A percentile compares a stretch with the other conserved stretches of the same genome.
These are phyloP conservation scores for Nasonia oneida DNA, from an alignment of 2,888 invertebrate species.

Conservation along the genomic window DNA sequence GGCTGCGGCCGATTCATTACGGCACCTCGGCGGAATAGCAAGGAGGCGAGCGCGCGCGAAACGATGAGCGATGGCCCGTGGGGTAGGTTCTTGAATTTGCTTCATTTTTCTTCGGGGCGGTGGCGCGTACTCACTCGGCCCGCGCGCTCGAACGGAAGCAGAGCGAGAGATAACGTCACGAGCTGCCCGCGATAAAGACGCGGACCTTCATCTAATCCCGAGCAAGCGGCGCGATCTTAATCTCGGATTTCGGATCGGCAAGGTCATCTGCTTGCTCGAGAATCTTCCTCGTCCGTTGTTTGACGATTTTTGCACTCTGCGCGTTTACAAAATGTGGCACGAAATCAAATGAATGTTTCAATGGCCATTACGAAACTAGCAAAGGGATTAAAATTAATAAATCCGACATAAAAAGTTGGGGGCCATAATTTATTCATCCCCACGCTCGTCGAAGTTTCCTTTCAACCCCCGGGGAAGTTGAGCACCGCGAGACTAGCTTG, in stretches of 20 bases:
- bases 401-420: constrained; percentile 45
- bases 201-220: constrained; percentile 37
- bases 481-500: constrained; percentile 42
- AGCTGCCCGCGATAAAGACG: constrained; percentile 40
- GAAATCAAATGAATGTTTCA: constrained; percentile 12
- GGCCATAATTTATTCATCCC: constrained; percentile 55
- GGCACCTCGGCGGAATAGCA: constrained; percentile 22
- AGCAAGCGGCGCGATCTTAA: constrained; percentile 44
- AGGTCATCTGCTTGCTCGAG: constrained; percentile 19
- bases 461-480: constrained; percentile 46
- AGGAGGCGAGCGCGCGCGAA: constrained; percentile 59
- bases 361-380: constrained; percentile 16
- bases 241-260: constrained; percentile 47
- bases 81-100: constrained; percentile 75
- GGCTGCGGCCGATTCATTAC: constrained; percentile 36
- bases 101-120: constrained; percentile 72
- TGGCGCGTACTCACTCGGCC: constrained; percentile 11
- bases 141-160: not conserved
- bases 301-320: constrained; percentile 25
- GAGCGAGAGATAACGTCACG: constrained; percentile 66
- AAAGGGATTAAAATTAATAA: constrained; percentile 51
- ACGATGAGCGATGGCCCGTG: constrained; percentile 75
- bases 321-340: too few relatives aligned
- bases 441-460: constrained; percentile 33
- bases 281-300: constrained; percentile 19